Percentiles rank a stretch among this genome's conserved stretches.
Conservation (phyloP, 2,888 invertebrate species). For the Mimachlamys varia region DNA sequence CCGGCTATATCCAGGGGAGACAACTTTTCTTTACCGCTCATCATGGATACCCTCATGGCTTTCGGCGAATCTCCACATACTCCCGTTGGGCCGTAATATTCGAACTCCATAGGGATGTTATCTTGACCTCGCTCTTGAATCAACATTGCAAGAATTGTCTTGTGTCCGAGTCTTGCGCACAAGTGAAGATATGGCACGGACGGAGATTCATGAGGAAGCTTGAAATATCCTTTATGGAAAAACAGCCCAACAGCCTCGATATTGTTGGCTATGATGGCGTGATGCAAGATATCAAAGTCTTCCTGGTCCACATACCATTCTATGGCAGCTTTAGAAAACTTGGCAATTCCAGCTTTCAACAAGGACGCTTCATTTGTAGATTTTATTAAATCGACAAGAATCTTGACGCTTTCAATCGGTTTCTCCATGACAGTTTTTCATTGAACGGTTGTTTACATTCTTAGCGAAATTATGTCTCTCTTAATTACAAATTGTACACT, state of each 20-base stretch:
- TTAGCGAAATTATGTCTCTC: not conserved
- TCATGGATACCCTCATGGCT: slow-evolving; percentile 50
- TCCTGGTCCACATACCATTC: slow-evolving; percentile 58
- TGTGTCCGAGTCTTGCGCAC: slow-evolving; percentile 70
- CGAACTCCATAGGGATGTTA: slow-evolving; percentile 54
- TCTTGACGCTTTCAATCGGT: not conserved
- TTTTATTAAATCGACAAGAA: not conserved
- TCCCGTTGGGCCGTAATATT: slow-evolving; percentile 42
- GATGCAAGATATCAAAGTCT: slow-evolving; percentile 72
- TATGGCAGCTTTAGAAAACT: slow-evolving; percentile 40
- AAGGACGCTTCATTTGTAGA: slow-evolving; percentile 40
- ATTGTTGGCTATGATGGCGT: slow-evolving; percentile 73
- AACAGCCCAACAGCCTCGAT: slow-evolving; percentile 68
- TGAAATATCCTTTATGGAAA: slow-evolving; percentile 70
- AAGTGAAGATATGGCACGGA: slow-evolving; percentile 72
- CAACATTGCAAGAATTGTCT: slow-evolving; percentile 66
- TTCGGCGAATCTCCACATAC: slow-evolving; percentile 44
- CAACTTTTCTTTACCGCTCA: slow-evolving; percentile 46
- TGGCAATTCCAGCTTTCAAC: slow-evolving; percentile 43
- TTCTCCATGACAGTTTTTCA: not conserved
- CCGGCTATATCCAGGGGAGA: slow-evolving; percentile 74
- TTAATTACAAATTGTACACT: too few species aligned
- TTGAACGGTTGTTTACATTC: not conserved
- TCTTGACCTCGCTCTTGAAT: slow-evolving; percentile 70
- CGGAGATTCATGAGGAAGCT: slow-evolving; percentile 66